Percentiles rank a stretch among this genome's conserved stretches.
Evolutionary conservation across 2,113 vertebrate genomes (phyloP).

Genomic region (Lepisosteus oculatus): DNA sequence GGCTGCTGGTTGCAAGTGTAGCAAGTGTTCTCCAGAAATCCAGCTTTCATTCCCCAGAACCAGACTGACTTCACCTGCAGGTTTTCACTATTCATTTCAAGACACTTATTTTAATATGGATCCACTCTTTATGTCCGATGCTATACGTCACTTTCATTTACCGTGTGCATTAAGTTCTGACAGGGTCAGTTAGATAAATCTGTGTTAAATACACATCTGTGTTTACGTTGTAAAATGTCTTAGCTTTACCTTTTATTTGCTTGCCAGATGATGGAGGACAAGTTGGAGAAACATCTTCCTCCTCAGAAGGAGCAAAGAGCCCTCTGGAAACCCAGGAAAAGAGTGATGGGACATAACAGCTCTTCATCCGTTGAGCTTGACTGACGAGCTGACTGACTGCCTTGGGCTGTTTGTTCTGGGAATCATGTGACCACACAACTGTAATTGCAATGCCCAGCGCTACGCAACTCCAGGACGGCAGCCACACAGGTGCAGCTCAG

Average conservation of each 20-base stretch:
- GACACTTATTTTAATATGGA: no score
- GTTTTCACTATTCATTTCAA: no score
- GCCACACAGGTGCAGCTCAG: not conserved
- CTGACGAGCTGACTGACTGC: slow-evolving; percentile 2
- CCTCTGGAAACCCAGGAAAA: slow-evolving; percentile 51
- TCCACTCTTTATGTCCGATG: no score
- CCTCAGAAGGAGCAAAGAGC: slow-evolving; percentile 49
- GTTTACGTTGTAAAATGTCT: not conserved
- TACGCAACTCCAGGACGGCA: slow-evolving; percentile 44
- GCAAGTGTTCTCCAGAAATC: no score
- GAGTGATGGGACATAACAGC: slow-evolving; percentile 32
- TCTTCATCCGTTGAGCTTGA: not conserved
- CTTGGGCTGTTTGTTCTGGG: not conserved
- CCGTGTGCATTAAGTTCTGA: no score
- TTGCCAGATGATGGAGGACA: slow-evolving; percentile 61
- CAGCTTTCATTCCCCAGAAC: no score
- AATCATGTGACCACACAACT: slow-evolving; percentile 42
- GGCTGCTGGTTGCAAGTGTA: no score
- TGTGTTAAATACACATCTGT: not conserved
- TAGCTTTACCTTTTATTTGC: slow-evolving; percentile 5
- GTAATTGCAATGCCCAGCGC: slow-evolving; percentile 32
- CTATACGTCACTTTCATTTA: no score
- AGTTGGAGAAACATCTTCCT: slow-evolving; percentile 54
- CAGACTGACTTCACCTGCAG: no score
- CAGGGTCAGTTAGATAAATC: not conserved